phyloP scores from a whole-genome alignment of 2,113 vertebrate species.

The Macrotus californicus region DNA sequence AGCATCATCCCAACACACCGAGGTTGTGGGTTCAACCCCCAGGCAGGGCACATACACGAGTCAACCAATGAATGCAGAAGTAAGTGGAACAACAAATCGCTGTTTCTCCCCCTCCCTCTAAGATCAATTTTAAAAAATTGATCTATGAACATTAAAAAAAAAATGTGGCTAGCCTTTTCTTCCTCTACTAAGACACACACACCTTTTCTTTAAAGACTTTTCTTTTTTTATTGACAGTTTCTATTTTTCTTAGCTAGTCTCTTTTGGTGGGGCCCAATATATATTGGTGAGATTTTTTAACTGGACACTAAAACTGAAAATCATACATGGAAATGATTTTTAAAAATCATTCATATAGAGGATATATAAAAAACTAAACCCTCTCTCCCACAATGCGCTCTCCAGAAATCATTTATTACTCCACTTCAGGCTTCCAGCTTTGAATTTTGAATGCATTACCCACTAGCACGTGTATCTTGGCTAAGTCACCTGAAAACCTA shows the following conservation, averaged over 20 bases:
- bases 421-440: not conserved
- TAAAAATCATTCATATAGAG: not conserved
- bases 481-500: not conserved
- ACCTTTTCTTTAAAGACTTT: not conserved
- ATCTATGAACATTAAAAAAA: no score
- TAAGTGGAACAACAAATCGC: no score
- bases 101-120: no score
- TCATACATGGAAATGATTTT: not conserved
- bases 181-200: not conserved
- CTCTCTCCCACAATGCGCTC: not conserved
- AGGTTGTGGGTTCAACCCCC: no score
- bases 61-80: no score
- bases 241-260: not conserved
- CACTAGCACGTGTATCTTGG: not conserved
- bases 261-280: not conserved
- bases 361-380: not conserved
- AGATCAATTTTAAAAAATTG: no score
- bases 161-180: not conserved
- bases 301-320: not conserved
- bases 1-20: no score
- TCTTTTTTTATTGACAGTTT: not conserved
- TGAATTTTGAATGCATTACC: not conserved
- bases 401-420: not conserved
- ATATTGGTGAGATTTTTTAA: constrained; percentile 1
- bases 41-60: no score